Base-by-base conservation (phyloP, 2,113 vertebrate genomes). In the Pyxicephalus adspersus region DNA sequence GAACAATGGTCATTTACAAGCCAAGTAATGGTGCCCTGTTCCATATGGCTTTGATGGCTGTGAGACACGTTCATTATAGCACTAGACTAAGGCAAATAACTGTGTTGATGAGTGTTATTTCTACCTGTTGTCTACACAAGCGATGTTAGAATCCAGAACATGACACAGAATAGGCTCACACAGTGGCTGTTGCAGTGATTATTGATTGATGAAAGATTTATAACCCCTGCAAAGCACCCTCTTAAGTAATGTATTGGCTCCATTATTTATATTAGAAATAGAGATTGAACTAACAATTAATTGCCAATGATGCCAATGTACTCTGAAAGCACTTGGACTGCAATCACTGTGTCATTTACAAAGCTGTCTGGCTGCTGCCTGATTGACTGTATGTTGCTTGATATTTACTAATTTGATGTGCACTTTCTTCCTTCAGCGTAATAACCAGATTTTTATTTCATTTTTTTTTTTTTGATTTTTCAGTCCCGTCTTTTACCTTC, bases 401-500 rank as follows among this genome's bases (percentile, higher is more conserved):
- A 87, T 90, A 93, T 92, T 87, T 91, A 94, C 93, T 94, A 94
- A 94, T 93, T 89, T 93, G 90, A 91, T 90, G 90, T 92, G 90
- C 86, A 88, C 89, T 90, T 92, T 92, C 93, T 92, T 84, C 91
- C 92, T 93, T 91, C 92, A 92, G 88, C 92, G 91, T 93, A 94
- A 92, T 95, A 94, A 94, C 92, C 85, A 90, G 88, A 93, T 91
- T 92, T 84, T 94, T 86, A 93, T 64, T 78, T 93, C 91, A 91
- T 92, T 84, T 93, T 86, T 94, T 64, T 80, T 93, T 91, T 92
- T 93, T 94, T 93, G 90, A 92, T 92, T 90, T 91, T 90, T 92
- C 96, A 99, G 98, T 99, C 89, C 98, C 98, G 83, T 99, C 98
- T 85, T 99, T 98, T 92, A 98, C 97, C 89, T 99, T 99, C 93